phyloP scores from a whole-genome alignment of 1,140 invertebrate genomes.

The Magallana angulata region DNA sequence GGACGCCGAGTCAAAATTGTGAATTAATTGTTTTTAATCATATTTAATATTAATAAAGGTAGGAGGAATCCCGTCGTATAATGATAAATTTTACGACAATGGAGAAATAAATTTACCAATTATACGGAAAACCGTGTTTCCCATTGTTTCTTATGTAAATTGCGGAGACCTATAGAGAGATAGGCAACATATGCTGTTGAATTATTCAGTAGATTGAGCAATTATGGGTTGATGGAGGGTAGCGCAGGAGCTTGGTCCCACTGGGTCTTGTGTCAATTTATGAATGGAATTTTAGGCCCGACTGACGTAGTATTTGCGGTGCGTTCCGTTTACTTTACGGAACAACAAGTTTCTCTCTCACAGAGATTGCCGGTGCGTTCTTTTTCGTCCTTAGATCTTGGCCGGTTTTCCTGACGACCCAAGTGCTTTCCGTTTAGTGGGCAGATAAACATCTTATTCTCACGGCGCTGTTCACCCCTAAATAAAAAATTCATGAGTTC shows the following conservation, averaged over 20 bases:
- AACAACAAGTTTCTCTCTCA: neutral
- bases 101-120: no score
- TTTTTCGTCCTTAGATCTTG: neutral
- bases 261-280: neutral
- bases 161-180: no score
- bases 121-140: no score
- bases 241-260: neutral
- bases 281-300: conserved; percentile 7
- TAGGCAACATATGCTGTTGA: no score
- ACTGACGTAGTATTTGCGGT: neutral
- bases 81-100: no score
- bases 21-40: no score
- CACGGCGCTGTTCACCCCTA: neutral
- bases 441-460: conserved; percentile 19
- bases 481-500: neutral
- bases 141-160: no score
- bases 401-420: neutral
- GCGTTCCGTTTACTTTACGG: neutral
- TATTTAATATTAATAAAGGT: no score
- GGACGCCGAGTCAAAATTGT: no score
- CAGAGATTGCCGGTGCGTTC: neutral
- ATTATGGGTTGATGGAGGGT: neutral
- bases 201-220: no score
- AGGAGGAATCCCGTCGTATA: no score
- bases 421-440: neutral